Percentiles rank a stretch among this genome's conserved stretches.
Conservation (phyloP, 64 coral and sea anemone genomes). For the Dendrophyllia cribrosa region DNA sequence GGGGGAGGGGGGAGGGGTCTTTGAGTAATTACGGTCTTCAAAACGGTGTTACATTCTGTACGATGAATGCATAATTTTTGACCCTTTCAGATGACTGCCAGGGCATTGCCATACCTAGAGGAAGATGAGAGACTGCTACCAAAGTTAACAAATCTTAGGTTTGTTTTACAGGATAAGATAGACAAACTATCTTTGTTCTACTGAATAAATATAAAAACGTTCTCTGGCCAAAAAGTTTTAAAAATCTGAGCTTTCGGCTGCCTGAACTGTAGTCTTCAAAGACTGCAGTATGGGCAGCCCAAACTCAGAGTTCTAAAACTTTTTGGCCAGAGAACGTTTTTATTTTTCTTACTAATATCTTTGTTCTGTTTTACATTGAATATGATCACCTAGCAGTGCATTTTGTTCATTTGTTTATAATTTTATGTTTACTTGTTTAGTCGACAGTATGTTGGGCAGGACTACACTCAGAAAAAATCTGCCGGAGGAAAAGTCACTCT, state of each 20-base stretch:
- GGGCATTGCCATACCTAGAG: constrained; percentile 94
- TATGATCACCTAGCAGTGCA: too few relatives aligned
- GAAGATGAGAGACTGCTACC: constrained; percentile 97
- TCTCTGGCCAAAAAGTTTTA: too few relatives aligned
- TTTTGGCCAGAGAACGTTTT: too few relatives aligned
- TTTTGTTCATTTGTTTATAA: not conserved
- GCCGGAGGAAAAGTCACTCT: constrained; percentile 85
- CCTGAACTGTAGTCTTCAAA: too few relatives aligned
- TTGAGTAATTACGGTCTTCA: too few relatives aligned
- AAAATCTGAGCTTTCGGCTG: too few relatives aligned
- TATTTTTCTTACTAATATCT: too few relatives aligned
- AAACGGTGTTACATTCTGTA: too few relatives aligned
- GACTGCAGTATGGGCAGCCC: not conserved
- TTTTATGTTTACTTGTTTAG: constrained; percentile 35
- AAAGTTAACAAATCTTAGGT: constrained; percentile 94
- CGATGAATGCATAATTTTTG: not conserved
- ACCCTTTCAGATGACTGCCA: constrained; percentile 81
- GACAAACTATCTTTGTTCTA: not conserved
- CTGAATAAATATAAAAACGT: too few relatives aligned
- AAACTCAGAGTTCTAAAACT: too few relatives aligned
- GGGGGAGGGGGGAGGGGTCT: too few relatives aligned
- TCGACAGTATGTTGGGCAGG: constrained; percentile 94
- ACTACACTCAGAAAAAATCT: constrained; percentile 78
- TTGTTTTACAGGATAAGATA: not conserved
- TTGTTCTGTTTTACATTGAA: too few relatives aligned